Evolutionary conservation across 2,797 vertebrate genomes (phyloP).

Genomic region (Amphiprion clarkii): DNA sequence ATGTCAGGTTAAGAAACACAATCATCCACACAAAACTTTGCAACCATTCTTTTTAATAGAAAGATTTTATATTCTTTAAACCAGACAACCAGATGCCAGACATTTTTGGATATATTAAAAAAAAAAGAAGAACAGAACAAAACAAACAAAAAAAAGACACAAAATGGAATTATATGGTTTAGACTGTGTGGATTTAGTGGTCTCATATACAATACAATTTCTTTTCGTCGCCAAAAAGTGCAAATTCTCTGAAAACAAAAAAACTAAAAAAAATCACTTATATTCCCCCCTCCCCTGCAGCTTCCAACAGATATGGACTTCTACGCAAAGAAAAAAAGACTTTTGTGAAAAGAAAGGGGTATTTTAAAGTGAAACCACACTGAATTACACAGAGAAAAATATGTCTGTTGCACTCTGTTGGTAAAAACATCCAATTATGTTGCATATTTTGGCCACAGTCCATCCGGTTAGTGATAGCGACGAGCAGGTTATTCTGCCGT

Average conservation of each 20-base stretch:
- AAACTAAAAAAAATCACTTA: conserved; percentile 54
- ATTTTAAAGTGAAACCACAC: conserved; percentile 53
- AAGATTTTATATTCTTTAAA: conserved; percentile 88
- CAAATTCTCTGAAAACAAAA: conserved; percentile 81
- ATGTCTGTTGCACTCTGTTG: conserved; percentile 36
- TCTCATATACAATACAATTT: conserved; percentile 88
- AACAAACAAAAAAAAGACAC: conserved; percentile 75
- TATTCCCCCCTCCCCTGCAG: conserved; percentile 66
- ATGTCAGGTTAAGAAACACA: not conserved
- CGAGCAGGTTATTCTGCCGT: conserved; percentile 31
- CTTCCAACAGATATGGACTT: conserved; percentile 78
- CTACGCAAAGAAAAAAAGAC: conserved; percentile 63
- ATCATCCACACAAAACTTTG: conserved; percentile 66
- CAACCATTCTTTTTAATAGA: conserved; percentile 89
- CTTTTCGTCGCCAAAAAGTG: conserved; percentile 87
- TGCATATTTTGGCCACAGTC: conserved; percentile 30
- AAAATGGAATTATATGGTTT: conserved; percentile 88
- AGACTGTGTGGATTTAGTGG: conserved; percentile 89
- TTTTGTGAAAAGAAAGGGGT: conserved; percentile 65
- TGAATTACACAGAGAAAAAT: conserved; percentile 32
- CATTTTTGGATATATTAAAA: conserved; percentile 87
- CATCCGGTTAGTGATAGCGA: conserved; percentile 24
- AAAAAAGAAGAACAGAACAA: conserved; percentile 67
- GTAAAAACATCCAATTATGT: conserved; percentile 26
- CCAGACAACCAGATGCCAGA: conserved; percentile 88